Percentiles rank a stretch among this genome's conserved stretches.
Evolutionary conservation across 1,140 invertebrate species (phyloP).

Genomic region (Eupristina koningsbergeri): DNA sequence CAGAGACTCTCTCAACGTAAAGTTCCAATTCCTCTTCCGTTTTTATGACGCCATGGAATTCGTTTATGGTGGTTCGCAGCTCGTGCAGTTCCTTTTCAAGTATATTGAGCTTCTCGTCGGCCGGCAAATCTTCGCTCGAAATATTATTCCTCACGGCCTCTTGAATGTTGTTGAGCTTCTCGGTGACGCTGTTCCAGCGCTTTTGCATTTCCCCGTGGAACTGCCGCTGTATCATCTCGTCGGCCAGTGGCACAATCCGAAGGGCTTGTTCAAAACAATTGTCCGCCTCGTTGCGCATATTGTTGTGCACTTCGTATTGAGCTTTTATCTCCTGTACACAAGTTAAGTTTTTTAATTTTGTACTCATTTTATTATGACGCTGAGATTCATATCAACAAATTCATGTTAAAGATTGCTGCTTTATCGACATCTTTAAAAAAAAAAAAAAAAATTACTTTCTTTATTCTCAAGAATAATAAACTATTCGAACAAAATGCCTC

Average conservation of each 20-base stretch:
- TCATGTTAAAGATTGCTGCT: no score
- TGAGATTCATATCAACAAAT: no score
- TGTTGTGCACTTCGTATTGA: constrained; percentile 89
- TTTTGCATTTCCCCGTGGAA: constrained; percentile 83
- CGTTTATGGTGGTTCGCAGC: constrained; percentile 78
- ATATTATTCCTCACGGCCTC: constrained; percentile 78
- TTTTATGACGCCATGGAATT: constrained; percentile 83
- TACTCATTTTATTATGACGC: no score
- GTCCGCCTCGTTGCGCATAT: constrained; percentile 81
- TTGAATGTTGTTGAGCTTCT: constrained; percentile 79
- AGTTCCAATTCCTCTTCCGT: constrained; percentile 86
- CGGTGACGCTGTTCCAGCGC: constrained; percentile 81
- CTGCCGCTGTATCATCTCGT: constrained; percentile 86
- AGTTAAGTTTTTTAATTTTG: background rate
- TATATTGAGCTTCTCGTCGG: constrained; percentile 80
- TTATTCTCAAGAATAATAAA: no score
- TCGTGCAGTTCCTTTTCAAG: constrained; percentile 84
- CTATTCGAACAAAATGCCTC: no score
- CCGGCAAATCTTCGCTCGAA: constrained; percentile 80
- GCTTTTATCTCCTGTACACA: constrained; percentile 83
- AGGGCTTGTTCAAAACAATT: constrained; percentile 84
- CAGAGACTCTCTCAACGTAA: constrained; percentile 85
- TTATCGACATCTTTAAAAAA: no score
- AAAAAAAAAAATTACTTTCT: no score
- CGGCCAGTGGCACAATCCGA: constrained; percentile 83